Base-by-base conservation (phyloP, 2,113 vertebrate species). In the Galbula dea region DNA sequence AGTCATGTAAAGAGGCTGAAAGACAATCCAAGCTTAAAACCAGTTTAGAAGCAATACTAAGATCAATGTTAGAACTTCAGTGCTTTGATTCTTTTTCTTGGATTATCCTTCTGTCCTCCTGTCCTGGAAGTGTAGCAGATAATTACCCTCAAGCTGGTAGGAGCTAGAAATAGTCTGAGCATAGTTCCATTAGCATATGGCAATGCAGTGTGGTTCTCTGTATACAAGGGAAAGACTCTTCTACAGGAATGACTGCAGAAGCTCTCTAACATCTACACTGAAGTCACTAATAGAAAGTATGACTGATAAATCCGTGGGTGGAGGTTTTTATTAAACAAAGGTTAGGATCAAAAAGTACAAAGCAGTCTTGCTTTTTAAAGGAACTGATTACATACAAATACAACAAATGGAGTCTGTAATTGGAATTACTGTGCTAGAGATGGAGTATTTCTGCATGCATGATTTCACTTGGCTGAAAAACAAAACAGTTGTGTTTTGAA, bases 31-130 rank as follows among this genome's bases (percentile, higher is more conserved):
- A 51, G 30, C 54, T 80, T 19, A 27, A 23, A 79, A 20, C 79
- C 15, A 86, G 41, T 52, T 61, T 34, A 68, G 21, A 78, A 67
- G 11, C 36, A 73, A 30, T 26, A 15, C 11, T 39, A 10, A 16
- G 15, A 34, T 68, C 26, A 43, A 0, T 12, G 12, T 76, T 86
- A 59, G 21, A 12, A 75, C 26, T 72, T 97, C 95, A 95, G 73
- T 22, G 6, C 48, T 57, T 90, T 97, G 97, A 98, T 97, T 98
- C 97, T n/a, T n/a, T n/a, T 3, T 98, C 98, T 22, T 99, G 98
- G 98, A 98, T 98, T 51, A 98, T 98, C 67, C 98, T 99, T 96
- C 98, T 87, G 12, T 27, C 51, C 8, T 76, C 12, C 22, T 66
- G 30, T 72, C 19, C 54, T 65, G 15, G 30, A 83, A 43, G 17